Conservation (phyloP, 2,113 vertebrate species). For the Menura novaehollandiae region DNA sequence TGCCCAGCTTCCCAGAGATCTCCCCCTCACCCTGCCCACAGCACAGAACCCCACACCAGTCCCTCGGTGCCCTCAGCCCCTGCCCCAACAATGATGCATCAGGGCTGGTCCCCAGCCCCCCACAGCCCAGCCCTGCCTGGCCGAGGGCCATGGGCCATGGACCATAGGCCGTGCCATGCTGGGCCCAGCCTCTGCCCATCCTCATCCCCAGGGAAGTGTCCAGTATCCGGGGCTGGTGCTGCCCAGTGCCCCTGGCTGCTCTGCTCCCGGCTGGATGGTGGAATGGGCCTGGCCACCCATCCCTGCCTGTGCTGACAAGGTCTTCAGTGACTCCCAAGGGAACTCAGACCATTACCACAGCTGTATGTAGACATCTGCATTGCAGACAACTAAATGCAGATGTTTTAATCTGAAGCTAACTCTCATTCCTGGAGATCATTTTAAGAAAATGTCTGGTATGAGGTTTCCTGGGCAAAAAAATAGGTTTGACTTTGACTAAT, state of each 20-base stretch:
- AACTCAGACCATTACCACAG: neutral
- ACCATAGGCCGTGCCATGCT: neutral
- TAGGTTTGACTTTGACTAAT: neutral
- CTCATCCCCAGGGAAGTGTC: neutral
- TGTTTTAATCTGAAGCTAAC: neutral
- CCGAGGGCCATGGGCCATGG: no score
- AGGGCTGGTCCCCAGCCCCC: neutral
- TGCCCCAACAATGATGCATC: fast-evolving
- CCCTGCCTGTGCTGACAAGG: neutral
- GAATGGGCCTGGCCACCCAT: fast-evolving
- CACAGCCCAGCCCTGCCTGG: neutral
- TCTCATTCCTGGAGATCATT: neutral
- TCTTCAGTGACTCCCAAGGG: neutral
- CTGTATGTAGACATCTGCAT: neutral
- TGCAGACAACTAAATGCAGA: neutral
- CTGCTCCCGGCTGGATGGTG: neutral
- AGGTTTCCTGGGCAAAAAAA: neutral
- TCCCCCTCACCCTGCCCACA: neutral
- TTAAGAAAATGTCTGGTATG: neutral
- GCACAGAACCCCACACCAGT: neutral
- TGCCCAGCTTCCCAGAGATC: neutral
- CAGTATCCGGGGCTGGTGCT: fast-evolving
- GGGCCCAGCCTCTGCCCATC: neutral
- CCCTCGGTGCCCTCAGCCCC: fast-evolving
- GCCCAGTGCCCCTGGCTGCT: fast-evolving